Evolutionary conservation across 2,888 invertebrate species (phyloP).

Genomic region (Tetragonisca angustula): DNA sequence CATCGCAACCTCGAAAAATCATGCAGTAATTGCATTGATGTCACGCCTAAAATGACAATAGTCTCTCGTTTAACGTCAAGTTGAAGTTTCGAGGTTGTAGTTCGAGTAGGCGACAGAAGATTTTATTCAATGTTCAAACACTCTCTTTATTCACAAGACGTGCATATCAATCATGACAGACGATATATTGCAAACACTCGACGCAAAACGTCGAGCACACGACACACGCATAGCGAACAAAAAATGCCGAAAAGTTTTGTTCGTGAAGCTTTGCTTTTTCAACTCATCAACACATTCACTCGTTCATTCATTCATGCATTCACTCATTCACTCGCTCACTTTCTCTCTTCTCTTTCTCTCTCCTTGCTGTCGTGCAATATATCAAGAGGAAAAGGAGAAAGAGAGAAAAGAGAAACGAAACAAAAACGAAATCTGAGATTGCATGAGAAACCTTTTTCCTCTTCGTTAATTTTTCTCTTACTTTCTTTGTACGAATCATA

Average conservation of each 20-base stretch:
- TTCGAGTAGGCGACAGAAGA: neutral
- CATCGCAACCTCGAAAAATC: no score
- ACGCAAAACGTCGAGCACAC: neutral
- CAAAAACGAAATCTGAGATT: neutral
- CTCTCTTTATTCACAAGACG: slow-evolving; percentile 42
- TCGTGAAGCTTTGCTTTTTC: neutral
- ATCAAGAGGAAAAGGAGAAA: neutral
- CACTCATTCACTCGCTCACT: no score
- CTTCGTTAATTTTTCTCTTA: neutral
- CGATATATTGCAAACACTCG: neutral
- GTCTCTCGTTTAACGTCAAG: neutral
- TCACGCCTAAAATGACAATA: no score
- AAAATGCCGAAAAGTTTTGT: neutral
- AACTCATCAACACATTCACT: no score
- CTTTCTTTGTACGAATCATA: neutral
- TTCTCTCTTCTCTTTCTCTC: neutral
- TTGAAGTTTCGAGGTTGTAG: neutral
- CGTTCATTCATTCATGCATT: no score
- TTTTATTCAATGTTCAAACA: neutral
- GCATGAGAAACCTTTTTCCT: neutral
- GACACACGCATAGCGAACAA: neutral
- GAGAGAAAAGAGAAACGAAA: neutral
- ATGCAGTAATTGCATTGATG: neutral
- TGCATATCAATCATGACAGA: neutral
- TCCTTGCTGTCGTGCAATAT: neutral